Conservation (phyloP, 1,140 invertebrate species). For the Drosophila ananassae region DNA sequence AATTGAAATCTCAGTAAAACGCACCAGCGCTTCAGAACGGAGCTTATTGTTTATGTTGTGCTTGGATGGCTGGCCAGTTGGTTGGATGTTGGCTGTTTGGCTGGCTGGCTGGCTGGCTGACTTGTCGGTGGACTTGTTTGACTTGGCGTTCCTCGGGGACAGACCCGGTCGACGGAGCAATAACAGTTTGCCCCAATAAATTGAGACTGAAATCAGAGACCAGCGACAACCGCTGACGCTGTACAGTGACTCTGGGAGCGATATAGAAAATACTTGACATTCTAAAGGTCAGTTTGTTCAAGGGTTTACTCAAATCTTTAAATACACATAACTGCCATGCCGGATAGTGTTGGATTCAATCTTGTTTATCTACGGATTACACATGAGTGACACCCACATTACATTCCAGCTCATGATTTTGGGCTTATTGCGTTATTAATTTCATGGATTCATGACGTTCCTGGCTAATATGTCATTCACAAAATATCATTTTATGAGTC, state of each 20-base stretch:
- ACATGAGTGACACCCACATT: constrained; percentile 26
- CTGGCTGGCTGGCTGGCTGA: neutral
- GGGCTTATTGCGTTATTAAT: constrained; percentile 29
- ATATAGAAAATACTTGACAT: neutral
- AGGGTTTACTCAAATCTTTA: constrained; percentile 10
- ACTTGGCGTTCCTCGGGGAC: constrained; percentile 21
- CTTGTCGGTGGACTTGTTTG: constrained; percentile 13
- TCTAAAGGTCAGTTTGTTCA: neutral
- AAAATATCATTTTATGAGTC: neutral
- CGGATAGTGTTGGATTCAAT: neutral
- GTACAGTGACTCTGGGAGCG: neutral
- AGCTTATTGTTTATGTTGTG: constrained; percentile 54
- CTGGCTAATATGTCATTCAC: neutral
- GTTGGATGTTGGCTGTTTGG: constrained; percentile 2
- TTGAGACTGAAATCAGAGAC: constrained; percentile 10
- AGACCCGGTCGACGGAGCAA: constrained; percentile 4
- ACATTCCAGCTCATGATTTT: constrained; percentile 4
- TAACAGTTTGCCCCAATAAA: constrained; percentile 24
- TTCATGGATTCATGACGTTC: constrained; percentile 8
- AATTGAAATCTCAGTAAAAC: constrained; percentile 39
- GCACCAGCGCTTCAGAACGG: constrained; percentile 28
- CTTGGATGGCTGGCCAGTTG: constrained; percentile 1
- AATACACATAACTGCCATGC: constrained; percentile 2
- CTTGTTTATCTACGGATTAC: constrained; percentile 40
- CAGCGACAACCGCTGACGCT: neutral